Percentiles rank a stretch among this genome's conserved stretches.
phyloP scores from a whole-genome alignment of 2,113 vertebrate species.

The Muntiacus muntjak region DNA sequence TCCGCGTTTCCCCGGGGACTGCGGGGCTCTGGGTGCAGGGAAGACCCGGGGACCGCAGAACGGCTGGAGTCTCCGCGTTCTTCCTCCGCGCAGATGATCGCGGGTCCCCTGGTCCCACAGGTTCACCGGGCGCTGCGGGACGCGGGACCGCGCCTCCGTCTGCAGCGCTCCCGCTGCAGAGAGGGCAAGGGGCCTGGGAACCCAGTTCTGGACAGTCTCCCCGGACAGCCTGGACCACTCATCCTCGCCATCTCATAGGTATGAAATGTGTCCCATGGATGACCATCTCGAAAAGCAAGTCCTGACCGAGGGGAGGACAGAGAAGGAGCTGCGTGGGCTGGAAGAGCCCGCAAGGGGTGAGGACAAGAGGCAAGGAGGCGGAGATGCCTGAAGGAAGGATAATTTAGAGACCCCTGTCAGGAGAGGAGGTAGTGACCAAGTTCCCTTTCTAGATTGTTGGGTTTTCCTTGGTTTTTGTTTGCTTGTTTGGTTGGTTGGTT shows the following conservation, averaged over 20 bases:
- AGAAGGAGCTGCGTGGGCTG: not conserved
- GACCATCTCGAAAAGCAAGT: not conserved
- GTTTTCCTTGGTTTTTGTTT: not conserved
- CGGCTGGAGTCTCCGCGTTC: not conserved
- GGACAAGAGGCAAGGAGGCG: not conserved
- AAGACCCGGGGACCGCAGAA: slow-evolving; percentile 81
- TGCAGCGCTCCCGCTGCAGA: not conserved
- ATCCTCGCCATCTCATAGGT: not conserved
- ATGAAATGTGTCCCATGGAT: not conserved
- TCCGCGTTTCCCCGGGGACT: slow-evolving; percentile 64
- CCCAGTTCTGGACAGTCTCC: not conserved
- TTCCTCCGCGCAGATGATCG: not conserved
- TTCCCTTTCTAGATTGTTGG: not conserved
- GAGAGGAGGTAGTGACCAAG: not conserved
- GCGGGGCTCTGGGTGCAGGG: not conserved
- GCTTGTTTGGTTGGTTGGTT: not conserved
- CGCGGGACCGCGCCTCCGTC: not conserved
- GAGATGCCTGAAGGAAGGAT: not conserved
- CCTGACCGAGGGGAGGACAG: not conserved
- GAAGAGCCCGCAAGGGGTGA: not conserved
- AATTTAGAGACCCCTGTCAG: too few species aligned
- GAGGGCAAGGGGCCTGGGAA: not conserved
- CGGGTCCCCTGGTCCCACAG: not conserved
- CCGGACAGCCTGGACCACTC: not conserved
- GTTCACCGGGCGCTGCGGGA: not conserved